phyloP scores from a whole-genome alignment of 2,888 invertebrate genomes.

The Chrysolina haemoptera region DNA sequence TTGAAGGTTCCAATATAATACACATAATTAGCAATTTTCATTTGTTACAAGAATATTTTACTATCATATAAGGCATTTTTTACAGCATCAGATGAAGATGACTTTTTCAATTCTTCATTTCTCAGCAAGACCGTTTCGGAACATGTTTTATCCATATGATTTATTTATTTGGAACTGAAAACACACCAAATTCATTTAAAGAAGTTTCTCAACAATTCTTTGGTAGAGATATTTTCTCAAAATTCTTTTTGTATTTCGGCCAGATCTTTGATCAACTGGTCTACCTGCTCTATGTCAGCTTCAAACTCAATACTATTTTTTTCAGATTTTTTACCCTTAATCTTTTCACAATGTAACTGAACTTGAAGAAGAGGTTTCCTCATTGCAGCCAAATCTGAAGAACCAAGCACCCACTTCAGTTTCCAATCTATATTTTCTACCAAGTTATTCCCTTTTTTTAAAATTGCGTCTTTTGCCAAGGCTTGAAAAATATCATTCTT shows the following conservation, averaged over 20 bases:
- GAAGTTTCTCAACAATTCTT: not conserved
- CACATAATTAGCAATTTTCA: too few species aligned
- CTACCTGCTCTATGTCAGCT: conserved; percentile 63
- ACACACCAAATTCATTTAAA: not conserved
- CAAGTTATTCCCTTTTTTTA: conserved; percentile 64
- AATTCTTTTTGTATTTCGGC: conserved; percentile 54
- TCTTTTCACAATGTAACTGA: conserved; percentile 66
- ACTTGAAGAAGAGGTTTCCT: conserved; percentile 71
- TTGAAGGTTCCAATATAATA: too few species aligned
- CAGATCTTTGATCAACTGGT: conserved; percentile 60
- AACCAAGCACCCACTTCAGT: conserved; percentile 72
- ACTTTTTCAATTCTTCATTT: too few species aligned
- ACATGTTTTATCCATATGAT: too few species aligned
- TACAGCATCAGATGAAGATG: too few species aligned
- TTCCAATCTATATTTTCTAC: conserved; percentile 72
- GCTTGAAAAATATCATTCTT: conserved; percentile 62
- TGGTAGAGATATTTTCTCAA: not conserved
- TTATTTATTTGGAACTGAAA: too few species aligned
- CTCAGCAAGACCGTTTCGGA: too few species aligned
- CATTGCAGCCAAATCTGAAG: conserved; percentile 70
- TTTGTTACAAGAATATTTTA: too few species aligned
- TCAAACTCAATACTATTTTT: conserved; percentile 64
- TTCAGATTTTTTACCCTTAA: conserved; percentile 40
- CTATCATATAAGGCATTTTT: too few species aligned
- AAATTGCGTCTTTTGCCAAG: conserved; percentile 60